These are phyloP conservation scores for Illadopsis cleaveri DNA, from an alignment of 2,113 vertebrate species.

Conservation along the genomic window DNA sequence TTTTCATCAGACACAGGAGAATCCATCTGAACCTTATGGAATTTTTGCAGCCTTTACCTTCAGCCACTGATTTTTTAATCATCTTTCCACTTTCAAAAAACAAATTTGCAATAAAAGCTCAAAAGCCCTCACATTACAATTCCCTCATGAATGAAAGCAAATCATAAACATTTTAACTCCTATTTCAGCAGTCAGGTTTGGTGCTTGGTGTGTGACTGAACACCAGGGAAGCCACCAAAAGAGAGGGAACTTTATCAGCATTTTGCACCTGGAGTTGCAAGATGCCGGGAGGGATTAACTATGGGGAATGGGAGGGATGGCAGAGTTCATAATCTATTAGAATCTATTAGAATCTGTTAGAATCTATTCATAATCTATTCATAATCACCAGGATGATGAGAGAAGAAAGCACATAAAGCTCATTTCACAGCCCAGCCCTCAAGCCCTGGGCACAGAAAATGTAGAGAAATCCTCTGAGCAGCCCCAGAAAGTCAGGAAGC, in stretches of 20 bases:
- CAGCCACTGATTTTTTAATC: not conserved
- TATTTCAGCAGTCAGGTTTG: not conserved
- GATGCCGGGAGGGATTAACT: fast-evolving
- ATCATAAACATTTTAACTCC: not conserved
- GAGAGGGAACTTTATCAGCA: not conserved
- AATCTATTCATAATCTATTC: not conserved
- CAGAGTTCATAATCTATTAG: not conserved
- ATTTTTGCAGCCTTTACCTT: not conserved
- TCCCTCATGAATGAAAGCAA: not conserved
- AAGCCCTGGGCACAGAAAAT: fast-evolving
- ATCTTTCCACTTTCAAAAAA: not conserved
- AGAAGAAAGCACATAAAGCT: not conserved
- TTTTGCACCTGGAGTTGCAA: not conserved
- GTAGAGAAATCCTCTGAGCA: not conserved
- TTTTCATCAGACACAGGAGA: not conserved
- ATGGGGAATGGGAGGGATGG: not conserved
- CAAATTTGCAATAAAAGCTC: not conserved
- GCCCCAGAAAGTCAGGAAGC: not conserved
- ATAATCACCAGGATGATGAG: not conserved
- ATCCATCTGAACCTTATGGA: not conserved
- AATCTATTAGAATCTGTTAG: not conserved
- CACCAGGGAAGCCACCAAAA: not conserved
- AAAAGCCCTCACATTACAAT: not conserved
- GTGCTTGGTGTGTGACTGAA: not conserved
- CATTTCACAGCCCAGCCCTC: not conserved